phyloP scores from a whole-genome alignment of 2,888 invertebrate species.

The Cataglyphis albicans region DNA sequence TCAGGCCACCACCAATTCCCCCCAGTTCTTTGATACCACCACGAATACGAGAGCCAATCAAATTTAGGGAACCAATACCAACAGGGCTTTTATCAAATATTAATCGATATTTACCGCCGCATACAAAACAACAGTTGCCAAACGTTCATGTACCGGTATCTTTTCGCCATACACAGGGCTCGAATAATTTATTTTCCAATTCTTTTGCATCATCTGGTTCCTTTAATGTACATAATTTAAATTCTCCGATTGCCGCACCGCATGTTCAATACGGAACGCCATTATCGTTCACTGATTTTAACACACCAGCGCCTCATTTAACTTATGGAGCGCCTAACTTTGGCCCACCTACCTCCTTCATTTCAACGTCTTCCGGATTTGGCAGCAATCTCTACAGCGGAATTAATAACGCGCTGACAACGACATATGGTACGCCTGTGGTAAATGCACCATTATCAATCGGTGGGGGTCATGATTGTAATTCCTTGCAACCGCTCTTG shows the following conservation, averaged over 20 bases:
- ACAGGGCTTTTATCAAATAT: slow-evolving; percentile 88
- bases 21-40: slow-evolving; percentile 79
- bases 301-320: slow-evolving; percentile 81
- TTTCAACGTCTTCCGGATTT: slow-evolving; percentile 74
- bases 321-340: slow-evolving; percentile 85
- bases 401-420: slow-evolving; percentile 70
- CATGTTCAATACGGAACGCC: slow-evolving; percentile 84
- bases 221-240: slow-evolving; percentile 45
- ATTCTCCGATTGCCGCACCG: slow-evolving; percentile 81
- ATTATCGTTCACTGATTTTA: slow-evolving; percentile 81
- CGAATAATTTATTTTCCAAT: slow-evolving; percentile 60
- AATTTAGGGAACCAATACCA: slow-evolving; percentile 91
- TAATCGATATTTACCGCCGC: slow-evolving; percentile 87
- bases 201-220: slow-evolving; percentile 64
- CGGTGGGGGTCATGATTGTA: slow-evolving; percentile 70
- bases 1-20: slow-evolving; percentile 73
- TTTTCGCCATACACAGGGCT: slow-evolving; percentile 74
- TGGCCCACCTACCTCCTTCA: slow-evolving; percentile 78
- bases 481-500: slow-evolving; percentile 57
- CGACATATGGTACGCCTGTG: slow-evolving; percentile 80
- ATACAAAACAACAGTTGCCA: slow-evolving; percentile 81
- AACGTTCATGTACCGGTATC: slow-evolving; percentile 71
- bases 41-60: slow-evolving; percentile 87
- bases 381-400: slow-evolving; percentile 81
- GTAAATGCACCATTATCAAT: slow-evolving; percentile 60